Conservation (phyloP, 2,888 invertebrate genomes). For the Gibbula magus region DNA sequence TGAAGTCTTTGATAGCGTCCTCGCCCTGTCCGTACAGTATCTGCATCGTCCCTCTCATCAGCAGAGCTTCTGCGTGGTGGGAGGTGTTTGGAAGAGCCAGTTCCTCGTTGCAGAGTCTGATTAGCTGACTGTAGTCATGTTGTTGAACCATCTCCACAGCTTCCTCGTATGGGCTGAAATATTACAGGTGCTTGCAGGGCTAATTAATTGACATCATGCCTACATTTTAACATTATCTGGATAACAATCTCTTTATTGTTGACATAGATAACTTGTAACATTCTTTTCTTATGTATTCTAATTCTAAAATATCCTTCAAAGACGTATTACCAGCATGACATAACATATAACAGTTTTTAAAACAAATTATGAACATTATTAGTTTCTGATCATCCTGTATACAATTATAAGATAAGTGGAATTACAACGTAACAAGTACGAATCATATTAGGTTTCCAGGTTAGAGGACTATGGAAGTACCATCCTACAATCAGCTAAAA, state of each 20-base stretch:
- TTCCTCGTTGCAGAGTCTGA: conserved; percentile 87
- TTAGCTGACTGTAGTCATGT: conserved; percentile 86
- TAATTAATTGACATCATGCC: neutral
- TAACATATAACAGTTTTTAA: no score
- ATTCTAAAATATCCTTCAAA: no score
- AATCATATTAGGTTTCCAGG: no score
- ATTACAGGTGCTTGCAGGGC: neutral
- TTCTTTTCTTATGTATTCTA: no score
- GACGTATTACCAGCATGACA: no score
- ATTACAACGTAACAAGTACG: no score
- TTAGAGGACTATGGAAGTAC: no score
- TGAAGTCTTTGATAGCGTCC: conserved; percentile 78
- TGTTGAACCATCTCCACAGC: conserved; percentile 84
- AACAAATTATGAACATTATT: no score
- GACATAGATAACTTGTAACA: no score
- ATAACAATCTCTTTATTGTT: neutral
- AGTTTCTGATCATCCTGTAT: no score
- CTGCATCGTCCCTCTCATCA: conserved; percentile 90
- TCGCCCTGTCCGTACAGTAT: conserved; percentile 81
- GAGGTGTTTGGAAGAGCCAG: conserved; percentile 74
- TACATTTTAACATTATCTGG: neutral
- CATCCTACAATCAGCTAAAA: no score
- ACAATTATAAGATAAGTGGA: no score
- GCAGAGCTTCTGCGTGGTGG: conserved; percentile 78
- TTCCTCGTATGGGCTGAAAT: conserved; percentile 81